These are phyloP conservation scores for Hapalemur alaotrensis DNA, from an alignment of 2,797 vertebrate genomes.

Conservation along the genomic window DNA sequence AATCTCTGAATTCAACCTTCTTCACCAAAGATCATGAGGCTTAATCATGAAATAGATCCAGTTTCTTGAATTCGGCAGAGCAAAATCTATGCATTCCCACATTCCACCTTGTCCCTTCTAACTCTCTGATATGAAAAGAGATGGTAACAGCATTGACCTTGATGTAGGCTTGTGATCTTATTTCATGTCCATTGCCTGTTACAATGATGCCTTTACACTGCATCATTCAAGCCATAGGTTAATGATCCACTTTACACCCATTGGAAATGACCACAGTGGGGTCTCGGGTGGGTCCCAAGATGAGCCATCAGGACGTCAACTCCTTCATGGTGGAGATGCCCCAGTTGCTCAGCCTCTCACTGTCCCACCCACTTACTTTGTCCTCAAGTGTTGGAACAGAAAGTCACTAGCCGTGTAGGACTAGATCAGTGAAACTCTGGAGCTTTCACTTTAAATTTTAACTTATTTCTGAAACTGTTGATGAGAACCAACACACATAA, in stretches of 20 bases:
- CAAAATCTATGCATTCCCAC: background rate
- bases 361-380: background rate
- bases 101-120: background rate
- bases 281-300: no score
- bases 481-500: background rate
- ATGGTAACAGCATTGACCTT: background rate
- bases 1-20: background rate
- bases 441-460: background rate
- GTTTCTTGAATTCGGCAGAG: background rate
- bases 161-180: background rate
- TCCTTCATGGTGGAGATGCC: background rate
- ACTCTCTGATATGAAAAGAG: background rate
- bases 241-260: background rate
- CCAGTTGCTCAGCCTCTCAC: background rate
- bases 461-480: background rate
- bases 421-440: background rate
- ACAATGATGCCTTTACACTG: background rate
- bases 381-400: background rate
- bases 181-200: background rate
- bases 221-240: background rate
- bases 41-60: background rate
- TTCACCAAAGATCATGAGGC: background rate
- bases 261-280: background rate
- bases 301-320: background rate
- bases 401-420: background rate